Evolutionary conservation across 1,140 invertebrate species (phyloP).

Genomic region (Laodelphax striatellus): DNA sequence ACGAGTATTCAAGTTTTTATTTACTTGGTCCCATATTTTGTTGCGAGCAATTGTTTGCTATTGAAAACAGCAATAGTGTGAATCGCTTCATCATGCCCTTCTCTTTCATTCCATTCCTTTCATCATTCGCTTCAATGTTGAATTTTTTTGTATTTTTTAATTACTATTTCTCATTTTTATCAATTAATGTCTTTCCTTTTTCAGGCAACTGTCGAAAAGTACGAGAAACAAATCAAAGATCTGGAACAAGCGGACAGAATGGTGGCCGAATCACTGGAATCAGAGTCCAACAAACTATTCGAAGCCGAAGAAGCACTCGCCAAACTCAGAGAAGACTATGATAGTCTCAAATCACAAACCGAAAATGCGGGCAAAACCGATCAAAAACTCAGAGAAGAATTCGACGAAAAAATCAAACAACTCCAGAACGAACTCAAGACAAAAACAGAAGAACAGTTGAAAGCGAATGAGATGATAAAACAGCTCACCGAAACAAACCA

Average conservation of each 20-base stretch:
- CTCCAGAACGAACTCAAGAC: constrained; percentile 12
- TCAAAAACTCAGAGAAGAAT: background rate
- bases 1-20: too few species aligned
- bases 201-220: constrained; percentile 35
- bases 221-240: constrained; percentile 39
- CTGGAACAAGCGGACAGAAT: constrained; percentile 37
- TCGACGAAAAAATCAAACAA: background rate
- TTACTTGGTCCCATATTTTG: too few species aligned
- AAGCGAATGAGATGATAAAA: background rate
- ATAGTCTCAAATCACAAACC: constrained; percentile 29
- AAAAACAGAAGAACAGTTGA: constrained; percentile 5
- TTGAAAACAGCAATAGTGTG: too few species aligned
- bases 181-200: constrained; percentile 12
- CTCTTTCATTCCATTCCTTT: too few species aligned
- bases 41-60: too few species aligned
- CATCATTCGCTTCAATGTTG: too few species aligned
- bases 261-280: constrained; percentile 38
- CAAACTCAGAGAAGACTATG: constrained; percentile 32
- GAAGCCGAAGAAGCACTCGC: constrained; percentile 36
- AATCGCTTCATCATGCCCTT: too few species aligned
- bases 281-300: constrained; percentile 39
- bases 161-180: background rate
- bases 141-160: too few species aligned
- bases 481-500: background rate
- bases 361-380: constrained; percentile 28